Evolutionary conservation across 2,797 vertebrate genomes (phyloP).

Genomic region (Dromococcyx pavoninus): DNA sequence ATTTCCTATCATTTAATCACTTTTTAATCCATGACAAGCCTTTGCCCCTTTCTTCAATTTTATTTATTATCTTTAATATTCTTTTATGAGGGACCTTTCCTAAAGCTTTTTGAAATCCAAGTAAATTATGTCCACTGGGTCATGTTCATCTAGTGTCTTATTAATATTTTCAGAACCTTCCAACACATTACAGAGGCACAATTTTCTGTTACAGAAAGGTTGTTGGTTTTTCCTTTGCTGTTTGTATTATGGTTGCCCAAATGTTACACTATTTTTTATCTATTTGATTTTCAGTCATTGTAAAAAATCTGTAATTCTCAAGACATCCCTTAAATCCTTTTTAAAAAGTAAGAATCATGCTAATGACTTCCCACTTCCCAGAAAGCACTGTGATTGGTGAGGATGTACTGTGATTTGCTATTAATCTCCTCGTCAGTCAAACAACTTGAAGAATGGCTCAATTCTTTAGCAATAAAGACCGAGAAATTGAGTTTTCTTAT

Average conservation of each 20-base stretch:
- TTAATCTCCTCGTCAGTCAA: neutral
- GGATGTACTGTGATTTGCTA: neutral
- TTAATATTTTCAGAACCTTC: slow-evolving; percentile 70
- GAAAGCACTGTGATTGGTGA: neutral
- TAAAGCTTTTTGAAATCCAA: slow-evolving; percentile 69
- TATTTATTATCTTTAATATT: slow-evolving; percentile 77
- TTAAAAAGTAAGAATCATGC: neutral
- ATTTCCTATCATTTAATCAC: slow-evolving; percentile 71
- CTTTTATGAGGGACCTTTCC: slow-evolving; percentile 72
- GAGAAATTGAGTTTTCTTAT: neutral
- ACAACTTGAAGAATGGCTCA: neutral
- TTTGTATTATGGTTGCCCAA: neutral
- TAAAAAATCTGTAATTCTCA: neutral
- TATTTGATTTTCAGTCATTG: slow-evolving; percentile 8
- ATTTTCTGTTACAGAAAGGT: slow-evolving; percentile 12
- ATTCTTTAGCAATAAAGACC: neutral
- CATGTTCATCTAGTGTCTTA: slow-evolving; percentile 57
- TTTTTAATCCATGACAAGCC: slow-evolving; percentile 72
- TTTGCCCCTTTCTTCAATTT: slow-evolving; percentile 70
- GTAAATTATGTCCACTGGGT: slow-evolving; percentile 69
- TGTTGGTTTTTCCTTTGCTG: neutral
- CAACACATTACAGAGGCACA: slow-evolving; percentile 13
- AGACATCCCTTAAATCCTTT: neutral
- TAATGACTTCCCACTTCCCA: neutral
- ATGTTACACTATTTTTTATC: neutral